These are phyloP conservation scores for Aethina tumida DNA, from an alignment of 1,140 invertebrate genomes.

Conservation along the genomic window DNA sequence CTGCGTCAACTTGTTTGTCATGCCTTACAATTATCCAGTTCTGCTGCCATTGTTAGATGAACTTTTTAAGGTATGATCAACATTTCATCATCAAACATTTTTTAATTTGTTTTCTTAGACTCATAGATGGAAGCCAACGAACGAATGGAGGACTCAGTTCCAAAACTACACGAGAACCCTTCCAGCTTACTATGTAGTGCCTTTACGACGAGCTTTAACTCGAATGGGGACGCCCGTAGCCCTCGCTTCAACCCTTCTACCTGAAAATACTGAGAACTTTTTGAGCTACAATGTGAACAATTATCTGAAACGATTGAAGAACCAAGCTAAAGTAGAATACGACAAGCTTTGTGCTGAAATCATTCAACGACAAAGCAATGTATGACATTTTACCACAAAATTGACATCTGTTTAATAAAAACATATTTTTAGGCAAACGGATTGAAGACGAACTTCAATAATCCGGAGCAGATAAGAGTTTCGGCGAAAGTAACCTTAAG, in stretches of 20 bases:
- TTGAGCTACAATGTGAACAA: slow-evolving; percentile 89
- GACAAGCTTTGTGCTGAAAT: slow-evolving; percentile 66
- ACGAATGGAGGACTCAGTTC: slow-evolving; percentile 84
- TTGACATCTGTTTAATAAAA: background rate
- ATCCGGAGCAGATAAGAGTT: slow-evolving; percentile 30
- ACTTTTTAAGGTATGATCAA: slow-evolving; percentile 53
- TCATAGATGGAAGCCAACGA: slow-evolving; percentile 80
- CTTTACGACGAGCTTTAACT: slow-evolving; percentile 78
- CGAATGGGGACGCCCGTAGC: slow-evolving; percentile 82
- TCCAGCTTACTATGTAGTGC: slow-evolving; percentile 88
- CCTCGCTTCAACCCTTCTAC: slow-evolving; percentile 71
- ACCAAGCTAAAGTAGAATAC: slow-evolving; percentile 90
- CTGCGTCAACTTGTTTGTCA: slow-evolving; percentile 93
- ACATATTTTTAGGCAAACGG: slow-evolving; percentile 20
- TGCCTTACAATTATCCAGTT: slow-evolving; percentile 98
- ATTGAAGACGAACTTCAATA: slow-evolving; percentile 31
- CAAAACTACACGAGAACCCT: slow-evolving; percentile 90
- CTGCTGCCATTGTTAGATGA: slow-evolving; percentile 89
- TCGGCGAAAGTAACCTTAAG: slow-evolving; percentile 64
- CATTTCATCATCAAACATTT: background rate
- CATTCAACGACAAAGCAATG: slow-evolving; percentile 30
- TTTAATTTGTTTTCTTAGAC: slow-evolving; percentile 41
- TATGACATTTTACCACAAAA: slow-evolving; percentile 12
- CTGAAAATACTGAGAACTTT: slow-evolving; percentile 86
- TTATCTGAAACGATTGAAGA: slow-evolving; percentile 92